phyloP scores from a whole-genome alignment of 1,140 invertebrate species.

The Cardiocondyla obscurior region DNA sequence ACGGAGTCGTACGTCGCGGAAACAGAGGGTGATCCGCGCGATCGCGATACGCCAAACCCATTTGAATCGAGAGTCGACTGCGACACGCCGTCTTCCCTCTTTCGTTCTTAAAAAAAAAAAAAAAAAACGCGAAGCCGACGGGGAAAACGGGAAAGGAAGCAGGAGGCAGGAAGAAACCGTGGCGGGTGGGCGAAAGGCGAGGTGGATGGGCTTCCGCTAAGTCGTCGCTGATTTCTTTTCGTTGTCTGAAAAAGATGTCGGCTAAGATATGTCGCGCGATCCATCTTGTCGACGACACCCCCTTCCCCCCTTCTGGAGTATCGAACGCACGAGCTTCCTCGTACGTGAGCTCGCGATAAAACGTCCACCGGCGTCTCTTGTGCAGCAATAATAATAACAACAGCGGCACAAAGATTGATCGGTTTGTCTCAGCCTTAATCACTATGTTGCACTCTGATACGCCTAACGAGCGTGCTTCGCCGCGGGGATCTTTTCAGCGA shows the following conservation, averaged over 20 bases:
- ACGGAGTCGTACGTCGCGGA: conserved; percentile 65
- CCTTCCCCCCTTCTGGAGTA: too few species aligned
- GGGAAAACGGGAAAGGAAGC: background rate
- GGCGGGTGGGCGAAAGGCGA: background rate
- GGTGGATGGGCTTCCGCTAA: conserved; percentile 14
- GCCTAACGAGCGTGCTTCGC: background rate
- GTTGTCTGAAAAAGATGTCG: conserved; percentile 50
- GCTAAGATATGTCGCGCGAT: conserved; percentile 47
- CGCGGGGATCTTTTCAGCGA: background rate
- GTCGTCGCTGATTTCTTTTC: conserved; percentile 48
- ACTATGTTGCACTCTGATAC: background rate
- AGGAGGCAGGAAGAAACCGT: background rate
- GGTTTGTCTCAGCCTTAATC: background rate
- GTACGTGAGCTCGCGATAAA: background rate
- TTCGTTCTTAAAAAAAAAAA: conserved; percentile 28
- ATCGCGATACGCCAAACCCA: conserved; percentile 66
- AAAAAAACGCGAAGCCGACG: conserved; percentile 41
- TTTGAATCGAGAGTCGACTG: conserved; percentile 66
- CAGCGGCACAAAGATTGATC: conserved; percentile 1
- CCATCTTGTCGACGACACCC: conserved; percentile 44
- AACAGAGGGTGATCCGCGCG: conserved; percentile 69
- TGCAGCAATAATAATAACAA: background rate
- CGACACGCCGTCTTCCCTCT: conserved; percentile 51
- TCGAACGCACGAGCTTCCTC: conserved; percentile 20
- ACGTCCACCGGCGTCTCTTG: background rate